Percentiles rank a stretch among this genome's conserved stretches.
These are phyloP conservation scores for Distichodus sexfasciatus DNA, from an alignment of 2,797 vertebrate genomes.

Conservation along the genomic window DNA sequence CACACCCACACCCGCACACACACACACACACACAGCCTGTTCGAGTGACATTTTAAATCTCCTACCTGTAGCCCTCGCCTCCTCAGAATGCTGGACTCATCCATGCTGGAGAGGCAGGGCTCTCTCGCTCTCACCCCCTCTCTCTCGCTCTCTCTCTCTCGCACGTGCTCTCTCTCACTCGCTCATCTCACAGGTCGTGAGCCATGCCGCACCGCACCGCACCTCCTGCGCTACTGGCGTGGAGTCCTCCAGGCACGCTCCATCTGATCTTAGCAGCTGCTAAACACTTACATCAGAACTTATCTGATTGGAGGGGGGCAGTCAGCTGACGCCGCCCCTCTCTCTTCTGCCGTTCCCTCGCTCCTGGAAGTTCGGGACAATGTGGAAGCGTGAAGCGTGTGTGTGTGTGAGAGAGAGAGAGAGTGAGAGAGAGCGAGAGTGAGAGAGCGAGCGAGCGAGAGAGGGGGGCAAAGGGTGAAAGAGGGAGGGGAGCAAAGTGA, in stretches of 20 bases:
- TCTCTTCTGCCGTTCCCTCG: constrained; percentile 70
- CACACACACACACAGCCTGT: not conserved
- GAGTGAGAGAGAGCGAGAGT: constrained; percentile 16
- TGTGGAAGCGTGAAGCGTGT: constrained; percentile 39
- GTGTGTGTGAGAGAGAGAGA: constrained; percentile 11
- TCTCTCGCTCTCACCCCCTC: not conserved
- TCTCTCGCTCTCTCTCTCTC: constrained; percentile 49
- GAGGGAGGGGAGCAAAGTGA: not conserved
- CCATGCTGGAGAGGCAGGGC: constrained; percentile 73
- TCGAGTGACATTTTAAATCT: constrained; percentile 8
- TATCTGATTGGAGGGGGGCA: constrained; percentile 85
- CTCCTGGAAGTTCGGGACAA: constrained; percentile 85
- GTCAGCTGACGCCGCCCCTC: constrained; percentile 84
- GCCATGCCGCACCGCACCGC: constrained; percentile 76
- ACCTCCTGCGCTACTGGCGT: constrained; percentile 46
- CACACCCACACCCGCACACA: constrained; percentile 6
- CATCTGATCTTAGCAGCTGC: constrained; percentile 89
- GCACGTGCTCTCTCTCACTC: constrained; percentile 59
- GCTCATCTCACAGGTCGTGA: constrained; percentile 71
- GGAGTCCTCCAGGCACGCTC: constrained; percentile 64
- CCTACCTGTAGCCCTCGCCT: constrained; percentile 93
- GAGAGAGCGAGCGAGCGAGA: constrained; percentile 13
- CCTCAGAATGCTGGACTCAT: constrained; percentile 91
- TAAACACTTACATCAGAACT: constrained; percentile 90
- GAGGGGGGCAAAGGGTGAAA: constrained; percentile 1